Conservation (phyloP, 2,888 invertebrate species). For the Limnephilus marmoratus region DNA sequence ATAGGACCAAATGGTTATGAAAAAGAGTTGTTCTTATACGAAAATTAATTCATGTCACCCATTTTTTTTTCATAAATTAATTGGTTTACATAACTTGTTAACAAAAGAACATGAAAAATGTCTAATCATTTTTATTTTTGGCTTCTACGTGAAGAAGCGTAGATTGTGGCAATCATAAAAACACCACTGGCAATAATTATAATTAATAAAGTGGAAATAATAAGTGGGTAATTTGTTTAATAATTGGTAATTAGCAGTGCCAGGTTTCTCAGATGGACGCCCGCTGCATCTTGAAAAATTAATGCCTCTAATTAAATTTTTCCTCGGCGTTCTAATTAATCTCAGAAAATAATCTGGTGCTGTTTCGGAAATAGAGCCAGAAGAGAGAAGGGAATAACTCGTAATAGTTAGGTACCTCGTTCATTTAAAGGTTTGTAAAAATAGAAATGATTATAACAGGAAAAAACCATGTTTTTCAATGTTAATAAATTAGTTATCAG, state of each 20-base stretch:
- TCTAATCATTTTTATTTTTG: too few relatives aligned
- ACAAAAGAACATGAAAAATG: too few relatives aligned
- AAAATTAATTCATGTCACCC: too few relatives aligned
- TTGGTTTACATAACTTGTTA: too few relatives aligned
- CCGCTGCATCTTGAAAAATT: constrained; percentile 58
- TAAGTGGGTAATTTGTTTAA: not conserved
- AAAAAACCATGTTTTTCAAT: not conserved
- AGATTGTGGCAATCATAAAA: not conserved
- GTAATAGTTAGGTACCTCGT: not conserved
- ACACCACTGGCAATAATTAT: not conserved
- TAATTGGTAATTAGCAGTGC: not conserved
- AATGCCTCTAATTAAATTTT: constrained; percentile 62
- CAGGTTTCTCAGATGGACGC: constrained; percentile 14
- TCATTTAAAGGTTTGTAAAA: not conserved
- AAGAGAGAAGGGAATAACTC: not conserved
- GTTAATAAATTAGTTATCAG: too few relatives aligned
- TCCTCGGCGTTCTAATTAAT: constrained; percentile 58
- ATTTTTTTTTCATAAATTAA: too few relatives aligned
- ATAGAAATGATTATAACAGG: not conserved
- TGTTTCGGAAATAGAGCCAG: not conserved
- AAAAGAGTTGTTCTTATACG: too few relatives aligned
- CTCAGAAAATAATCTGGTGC: constrained; percentile 50
- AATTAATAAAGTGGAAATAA: not conserved
- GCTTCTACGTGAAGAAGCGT: too few relatives aligned
- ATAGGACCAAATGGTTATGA: too few relatives aligned